Conservation (phyloP, 2,888 invertebrate genomes). For the Stegana nigrithorax region DNA sequence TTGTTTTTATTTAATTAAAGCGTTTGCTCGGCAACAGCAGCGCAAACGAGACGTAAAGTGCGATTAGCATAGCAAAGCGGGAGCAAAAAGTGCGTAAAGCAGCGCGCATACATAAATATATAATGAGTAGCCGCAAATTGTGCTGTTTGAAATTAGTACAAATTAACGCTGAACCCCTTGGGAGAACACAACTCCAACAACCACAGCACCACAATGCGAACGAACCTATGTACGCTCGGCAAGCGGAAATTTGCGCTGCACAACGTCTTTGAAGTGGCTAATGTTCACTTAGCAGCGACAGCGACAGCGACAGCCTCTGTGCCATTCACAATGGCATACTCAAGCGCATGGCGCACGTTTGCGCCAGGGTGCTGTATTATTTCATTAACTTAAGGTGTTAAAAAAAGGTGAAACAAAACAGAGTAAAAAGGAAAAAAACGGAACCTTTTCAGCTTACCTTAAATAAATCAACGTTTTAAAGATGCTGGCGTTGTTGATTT, state of each 20-base stretch:
- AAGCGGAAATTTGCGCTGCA: too few species aligned
- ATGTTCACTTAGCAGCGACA: background rate
- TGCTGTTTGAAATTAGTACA: background rate
- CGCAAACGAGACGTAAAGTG: too few species aligned
- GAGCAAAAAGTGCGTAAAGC: too few species aligned
- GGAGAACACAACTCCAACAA: background rate
- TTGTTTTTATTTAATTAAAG: too few species aligned
- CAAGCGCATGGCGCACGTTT: background rate
- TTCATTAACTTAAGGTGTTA: constrained; percentile 60
- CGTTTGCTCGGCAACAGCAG: too few species aligned
- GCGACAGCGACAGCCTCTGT: too few species aligned
- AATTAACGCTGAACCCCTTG: background rate
- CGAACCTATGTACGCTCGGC: too few species aligned
- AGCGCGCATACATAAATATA: background rate
- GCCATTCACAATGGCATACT: background rate
- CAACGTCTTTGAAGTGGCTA: background rate
- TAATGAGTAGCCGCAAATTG: background rate
- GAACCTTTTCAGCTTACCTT: background rate
- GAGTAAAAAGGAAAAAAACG: background rate
- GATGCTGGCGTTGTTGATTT: too few species aligned
- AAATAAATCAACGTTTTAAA: too few species aligned
- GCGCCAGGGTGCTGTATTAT: constrained; percentile 45
- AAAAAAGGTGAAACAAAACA: constrained; percentile 38
- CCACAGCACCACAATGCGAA: background rate
- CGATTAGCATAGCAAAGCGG: background rate